Evolutionary conservation across 64 coral and sea anemone species (phyloP).

Genomic region (Actinia equina): DNA sequence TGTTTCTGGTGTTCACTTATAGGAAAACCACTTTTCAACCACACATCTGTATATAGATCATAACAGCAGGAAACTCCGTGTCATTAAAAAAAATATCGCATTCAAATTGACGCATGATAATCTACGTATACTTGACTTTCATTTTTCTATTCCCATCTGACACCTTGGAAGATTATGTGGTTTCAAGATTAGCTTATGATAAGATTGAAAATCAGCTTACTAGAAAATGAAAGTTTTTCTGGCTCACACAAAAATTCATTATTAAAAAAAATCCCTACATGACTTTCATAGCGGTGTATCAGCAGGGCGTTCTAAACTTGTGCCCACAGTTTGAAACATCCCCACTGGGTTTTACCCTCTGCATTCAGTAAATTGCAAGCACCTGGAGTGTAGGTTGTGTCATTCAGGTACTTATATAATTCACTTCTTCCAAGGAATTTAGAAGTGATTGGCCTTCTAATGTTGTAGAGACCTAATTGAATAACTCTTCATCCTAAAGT

Average conservation of each 20-base stretch:
- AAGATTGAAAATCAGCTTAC: neutral
- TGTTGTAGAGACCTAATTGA: neutral
- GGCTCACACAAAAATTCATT: neutral
- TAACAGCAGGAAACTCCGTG: neutral
- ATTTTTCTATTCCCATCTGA: neutral
- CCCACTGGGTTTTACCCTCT: neutral
- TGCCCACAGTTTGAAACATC: neutral
- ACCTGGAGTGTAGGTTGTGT: neutral
- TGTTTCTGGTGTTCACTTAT: neutral
- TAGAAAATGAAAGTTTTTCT: neutral
- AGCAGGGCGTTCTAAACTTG: neutral
- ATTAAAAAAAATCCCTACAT: neutral
- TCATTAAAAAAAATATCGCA: conserved; percentile 10
- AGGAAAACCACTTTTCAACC: neutral
- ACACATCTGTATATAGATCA: conserved; percentile 1
- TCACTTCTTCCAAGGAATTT: neutral
- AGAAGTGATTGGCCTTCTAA: neutral
- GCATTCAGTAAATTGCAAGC: neutral
- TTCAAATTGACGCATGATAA: neutral
- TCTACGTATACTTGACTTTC: conserved; percentile 5
- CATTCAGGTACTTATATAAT: neutral
- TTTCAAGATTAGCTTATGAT: neutral
- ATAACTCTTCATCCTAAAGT: neutral
- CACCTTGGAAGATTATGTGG: conserved; percentile 1
- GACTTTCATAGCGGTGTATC: neutral